These are phyloP conservation scores for Meloidogyne exigua DNA, from an alignment of 1,140 invertebrate species.

Conservation along the genomic window DNA sequence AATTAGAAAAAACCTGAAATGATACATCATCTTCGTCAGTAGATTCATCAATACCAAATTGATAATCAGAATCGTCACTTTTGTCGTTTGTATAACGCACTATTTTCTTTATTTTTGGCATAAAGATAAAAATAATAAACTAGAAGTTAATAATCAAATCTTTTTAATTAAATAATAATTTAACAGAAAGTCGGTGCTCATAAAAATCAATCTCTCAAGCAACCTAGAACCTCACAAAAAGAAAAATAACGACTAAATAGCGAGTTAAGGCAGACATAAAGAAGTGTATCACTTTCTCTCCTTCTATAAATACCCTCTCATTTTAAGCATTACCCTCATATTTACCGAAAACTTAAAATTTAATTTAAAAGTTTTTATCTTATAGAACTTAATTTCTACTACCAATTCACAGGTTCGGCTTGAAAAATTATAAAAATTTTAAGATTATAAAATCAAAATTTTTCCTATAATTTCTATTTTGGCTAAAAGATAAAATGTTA, in stretches of 20 bases:
- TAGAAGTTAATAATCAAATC: background rate
- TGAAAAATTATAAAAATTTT: too few species aligned
- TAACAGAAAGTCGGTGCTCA: background rate
- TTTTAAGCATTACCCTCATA: too few species aligned
- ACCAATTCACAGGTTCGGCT: too few species aligned
- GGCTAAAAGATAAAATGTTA: too few species aligned
- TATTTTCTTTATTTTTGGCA: background rate
- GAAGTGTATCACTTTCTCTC: too few species aligned
- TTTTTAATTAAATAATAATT: background rate
- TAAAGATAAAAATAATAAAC: background rate
- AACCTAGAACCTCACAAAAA: background rate
- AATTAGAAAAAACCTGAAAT: background rate
- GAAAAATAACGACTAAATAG: too few species aligned
- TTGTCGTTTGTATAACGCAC: background rate
- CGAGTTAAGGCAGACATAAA: background rate
- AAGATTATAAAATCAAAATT: too few species aligned
- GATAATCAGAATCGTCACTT: constrained; percentile 1
- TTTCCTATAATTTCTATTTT: too few species aligned
- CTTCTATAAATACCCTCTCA: too few species aligned
- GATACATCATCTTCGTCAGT: background rate
- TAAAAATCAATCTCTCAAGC: background rate
- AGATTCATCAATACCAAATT: background rate
- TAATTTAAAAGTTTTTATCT: too few species aligned
- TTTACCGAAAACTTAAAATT: too few species aligned
- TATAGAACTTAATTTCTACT: too few species aligned